Percentiles rank a stretch among this genome's conserved stretches.
Conservation (phyloP, 64 coral and sea anemone species). For the Anthopleura sola region DNA sequence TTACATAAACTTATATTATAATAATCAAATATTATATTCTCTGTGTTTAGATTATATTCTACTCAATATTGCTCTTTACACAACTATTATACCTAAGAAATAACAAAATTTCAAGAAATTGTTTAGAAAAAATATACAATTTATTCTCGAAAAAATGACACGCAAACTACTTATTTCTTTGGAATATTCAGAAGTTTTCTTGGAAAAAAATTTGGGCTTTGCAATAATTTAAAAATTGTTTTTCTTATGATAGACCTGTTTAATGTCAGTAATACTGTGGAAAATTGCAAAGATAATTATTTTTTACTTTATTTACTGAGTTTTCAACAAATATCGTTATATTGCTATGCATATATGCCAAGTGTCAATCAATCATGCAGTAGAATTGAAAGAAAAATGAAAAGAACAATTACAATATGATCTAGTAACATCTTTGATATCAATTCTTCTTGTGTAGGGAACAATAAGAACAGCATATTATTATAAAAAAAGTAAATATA, state of each 20-base stretch:
- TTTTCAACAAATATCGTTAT: not conserved
- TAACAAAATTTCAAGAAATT: too few species aligned
- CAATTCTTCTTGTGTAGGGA: too few species aligned
- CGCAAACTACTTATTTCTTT: too few species aligned
- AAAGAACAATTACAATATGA: not conserved
- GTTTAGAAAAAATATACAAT: too few species aligned
- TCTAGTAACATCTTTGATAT: not conserved
- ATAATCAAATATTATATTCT: too few species aligned
- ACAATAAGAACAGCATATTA: too few species aligned
- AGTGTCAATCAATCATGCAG: not conserved
- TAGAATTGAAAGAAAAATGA: not conserved
- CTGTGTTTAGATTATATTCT: too few species aligned
- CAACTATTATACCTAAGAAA: not conserved
- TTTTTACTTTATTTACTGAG: not conserved
- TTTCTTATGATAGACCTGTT: not conserved
- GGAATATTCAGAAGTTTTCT: not conserved
- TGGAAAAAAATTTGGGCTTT: not conserved
- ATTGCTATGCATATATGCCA: not conserved
- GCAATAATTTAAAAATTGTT: too few species aligned
- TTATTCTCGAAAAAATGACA: too few species aligned
- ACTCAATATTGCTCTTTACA: not conserved
- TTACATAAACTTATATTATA: too few species aligned
- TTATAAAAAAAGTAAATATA: too few species aligned
- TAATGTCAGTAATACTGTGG: not conserved
- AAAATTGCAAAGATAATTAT: not conserved